Evolutionary conservation across 2,888 invertebrate species (phyloP).

Genomic region (Agonopterix heracliana): DNA sequence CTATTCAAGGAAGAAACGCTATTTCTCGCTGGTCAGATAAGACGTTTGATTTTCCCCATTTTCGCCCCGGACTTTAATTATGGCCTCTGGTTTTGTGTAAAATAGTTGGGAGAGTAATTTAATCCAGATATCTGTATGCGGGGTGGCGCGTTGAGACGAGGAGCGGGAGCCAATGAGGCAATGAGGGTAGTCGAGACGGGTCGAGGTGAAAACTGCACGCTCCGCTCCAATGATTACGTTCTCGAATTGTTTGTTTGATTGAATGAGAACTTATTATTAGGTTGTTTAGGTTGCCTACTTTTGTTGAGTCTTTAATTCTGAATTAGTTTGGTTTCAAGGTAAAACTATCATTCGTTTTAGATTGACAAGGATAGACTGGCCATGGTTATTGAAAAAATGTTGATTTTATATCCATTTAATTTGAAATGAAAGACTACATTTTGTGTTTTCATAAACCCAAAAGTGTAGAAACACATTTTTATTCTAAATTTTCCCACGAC

Average conservation of each 20-base stretch:
- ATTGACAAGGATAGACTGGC: no score
- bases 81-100: slow-evolving; percentile 73
- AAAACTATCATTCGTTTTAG: slow-evolving; percentile 9
- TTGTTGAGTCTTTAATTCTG: no score
- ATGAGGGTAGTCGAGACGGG: slow-evolving; percentile 20
- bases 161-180: slow-evolving; percentile 35
- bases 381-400: no score
- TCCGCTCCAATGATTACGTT: slow-evolving; percentile 35
- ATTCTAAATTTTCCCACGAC: slow-evolving; percentile 30
- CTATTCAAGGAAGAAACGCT: slow-evolving; percentile 73
- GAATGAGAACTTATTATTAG: no score
- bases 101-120: slow-evolving; percentile 74
- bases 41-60: slow-evolving; percentile 74
- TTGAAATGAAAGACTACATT: no score
- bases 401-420: no score
- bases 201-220: slow-evolving; percentile 24
- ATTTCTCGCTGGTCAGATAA: slow-evolving; percentile 73
- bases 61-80: slow-evolving; percentile 71
- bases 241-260: slow-evolving; percentile 28
- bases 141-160: slow-evolving; percentile 46
- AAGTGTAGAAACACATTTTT: not conserved
- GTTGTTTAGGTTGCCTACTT: not conserved
- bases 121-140: slow-evolving; percentile 69
- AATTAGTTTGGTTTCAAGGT: not conserved
- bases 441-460: no score